Conservation (phyloP, 37 sponge, comb jelly and placozoan species). For the Chondrosia reniformis region DNA sequence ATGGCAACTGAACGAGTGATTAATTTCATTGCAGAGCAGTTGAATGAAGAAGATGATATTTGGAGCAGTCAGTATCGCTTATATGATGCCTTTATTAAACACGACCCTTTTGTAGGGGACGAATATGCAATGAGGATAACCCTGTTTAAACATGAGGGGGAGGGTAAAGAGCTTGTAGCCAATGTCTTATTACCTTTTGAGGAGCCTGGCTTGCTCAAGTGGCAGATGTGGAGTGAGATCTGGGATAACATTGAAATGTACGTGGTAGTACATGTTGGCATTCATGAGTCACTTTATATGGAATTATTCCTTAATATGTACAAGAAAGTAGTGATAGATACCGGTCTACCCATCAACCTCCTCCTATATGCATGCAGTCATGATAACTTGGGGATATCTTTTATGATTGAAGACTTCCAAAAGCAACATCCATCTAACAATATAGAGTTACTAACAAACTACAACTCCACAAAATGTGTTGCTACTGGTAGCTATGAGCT, state of each 20-base stretch:
- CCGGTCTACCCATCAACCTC: not conserved
- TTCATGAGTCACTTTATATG: not conserved
- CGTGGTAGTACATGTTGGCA: not conserved
- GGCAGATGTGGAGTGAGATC: not conserved
- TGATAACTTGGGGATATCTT: no score
- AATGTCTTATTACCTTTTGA: not conserved
- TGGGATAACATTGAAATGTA: not conserved
- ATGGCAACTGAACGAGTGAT: constrained; percentile 1
- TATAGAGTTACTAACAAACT: no score
- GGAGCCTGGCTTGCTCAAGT: not conserved
- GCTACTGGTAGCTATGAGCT: not conserved
- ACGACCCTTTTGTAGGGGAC: constrained; percentile 1
- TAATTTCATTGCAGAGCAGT: not conserved
- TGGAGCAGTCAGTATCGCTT: not conserved
- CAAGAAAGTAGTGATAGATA: not conserved
- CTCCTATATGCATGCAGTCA: not conserved
- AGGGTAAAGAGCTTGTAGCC: not conserved
- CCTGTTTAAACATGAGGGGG: not conserved
- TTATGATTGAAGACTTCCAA: no score
- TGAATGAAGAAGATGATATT: not conserved
- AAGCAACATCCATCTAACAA: not conserved
- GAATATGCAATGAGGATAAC: not conserved
- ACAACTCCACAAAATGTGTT: no score
- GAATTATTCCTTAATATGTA: not conserved
- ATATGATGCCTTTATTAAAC: not conserved